phyloP scores from a whole-genome alignment of 2,113 vertebrate genomes.

The Brienomyrus longianalis region DNA sequence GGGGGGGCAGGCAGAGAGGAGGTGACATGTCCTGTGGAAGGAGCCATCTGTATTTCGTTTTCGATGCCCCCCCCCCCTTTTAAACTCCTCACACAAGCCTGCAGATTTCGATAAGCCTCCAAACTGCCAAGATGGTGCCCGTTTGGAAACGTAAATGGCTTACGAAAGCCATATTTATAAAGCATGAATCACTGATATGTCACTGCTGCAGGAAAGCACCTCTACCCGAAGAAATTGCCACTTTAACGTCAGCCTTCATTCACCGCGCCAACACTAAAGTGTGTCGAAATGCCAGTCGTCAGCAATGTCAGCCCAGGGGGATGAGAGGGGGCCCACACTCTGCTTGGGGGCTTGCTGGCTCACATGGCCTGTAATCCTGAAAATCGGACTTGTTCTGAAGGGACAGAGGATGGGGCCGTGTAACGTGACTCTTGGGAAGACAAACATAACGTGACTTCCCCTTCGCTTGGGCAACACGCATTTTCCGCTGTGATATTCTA shows the following conservation, averaged over 20 bases:
- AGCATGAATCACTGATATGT: slow-evolving; percentile 9
- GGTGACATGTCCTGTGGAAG: background rate
- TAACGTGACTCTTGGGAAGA: background rate
- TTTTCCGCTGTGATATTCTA: background rate
- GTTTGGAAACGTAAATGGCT: background rate
- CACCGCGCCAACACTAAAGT: background rate
- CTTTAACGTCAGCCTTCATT: background rate
- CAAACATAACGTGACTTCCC: background rate
- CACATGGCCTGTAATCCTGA: background rate
- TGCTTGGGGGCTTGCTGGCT: background rate
- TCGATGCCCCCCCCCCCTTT: background rate
- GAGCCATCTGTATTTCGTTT: background rate
- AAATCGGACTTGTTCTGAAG: background rate
- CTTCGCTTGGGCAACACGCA: background rate
- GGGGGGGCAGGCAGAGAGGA: background rate
- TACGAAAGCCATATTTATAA: background rate
- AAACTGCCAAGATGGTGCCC: background rate
- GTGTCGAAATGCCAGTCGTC: slow-evolving; percentile 8
- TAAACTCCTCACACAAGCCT: background rate
- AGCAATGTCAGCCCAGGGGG: background rate
- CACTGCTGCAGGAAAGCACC: background rate
- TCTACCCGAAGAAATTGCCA: background rate
- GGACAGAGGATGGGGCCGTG: background rate
- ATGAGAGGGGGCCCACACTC: background rate
- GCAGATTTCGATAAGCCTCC: background rate